phyloP scores from a whole-genome alignment of 2,113 vertebrate species.

The Atractosteus spatula region DNA sequence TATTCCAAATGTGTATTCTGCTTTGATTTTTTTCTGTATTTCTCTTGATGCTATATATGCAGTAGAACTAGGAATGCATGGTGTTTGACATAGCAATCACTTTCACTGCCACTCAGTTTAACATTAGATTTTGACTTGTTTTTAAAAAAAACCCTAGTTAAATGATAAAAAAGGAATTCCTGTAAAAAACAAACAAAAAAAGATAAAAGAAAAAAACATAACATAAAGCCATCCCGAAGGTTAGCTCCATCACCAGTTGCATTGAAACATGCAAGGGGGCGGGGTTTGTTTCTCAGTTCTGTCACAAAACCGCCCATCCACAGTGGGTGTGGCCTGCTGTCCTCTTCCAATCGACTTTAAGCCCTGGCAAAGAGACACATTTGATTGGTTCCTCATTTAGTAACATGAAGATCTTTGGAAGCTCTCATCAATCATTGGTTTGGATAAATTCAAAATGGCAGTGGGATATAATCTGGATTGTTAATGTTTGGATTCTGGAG shows the following conservation, averaged over 20 bases:
- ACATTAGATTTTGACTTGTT: conserved; percentile 37
- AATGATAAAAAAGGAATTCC: conserved; percentile 36
- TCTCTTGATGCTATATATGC: conserved; percentile 13
- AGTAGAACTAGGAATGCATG: conserved; percentile 55
- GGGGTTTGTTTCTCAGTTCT: conserved; percentile 39
- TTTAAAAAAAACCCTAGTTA: conserved; percentile 45
- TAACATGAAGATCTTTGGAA: conserved; percentile 55
- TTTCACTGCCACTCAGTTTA: conserved; percentile 44
- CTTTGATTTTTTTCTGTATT: conserved; percentile 20
- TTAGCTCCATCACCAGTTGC: conserved; percentile 39
- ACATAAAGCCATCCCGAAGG: conserved; percentile 44
- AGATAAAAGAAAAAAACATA: conserved; percentile 44
- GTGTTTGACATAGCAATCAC: conserved; percentile 17
- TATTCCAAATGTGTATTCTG: conserved; percentile 25
- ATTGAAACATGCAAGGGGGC: conserved; percentile 58
- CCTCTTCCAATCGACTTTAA: conserved; percentile 38
- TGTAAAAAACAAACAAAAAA: conserved; percentile 39
- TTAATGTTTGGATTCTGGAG: neutral
- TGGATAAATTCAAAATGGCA: conserved; percentile 3
- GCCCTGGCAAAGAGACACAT: conserved; percentile 36
- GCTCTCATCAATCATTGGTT: conserved; percentile 45
- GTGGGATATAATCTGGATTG: neutral
- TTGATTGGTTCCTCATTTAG: conserved; percentile 1
- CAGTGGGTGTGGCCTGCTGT: conserved; percentile 33
- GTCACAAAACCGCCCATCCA: conserved; percentile 32